Percentiles rank a stretch among this genome's conserved stretches.
Conservation (phyloP, 2,888 invertebrate genomes). For the Agrilus biguttatus region DNA sequence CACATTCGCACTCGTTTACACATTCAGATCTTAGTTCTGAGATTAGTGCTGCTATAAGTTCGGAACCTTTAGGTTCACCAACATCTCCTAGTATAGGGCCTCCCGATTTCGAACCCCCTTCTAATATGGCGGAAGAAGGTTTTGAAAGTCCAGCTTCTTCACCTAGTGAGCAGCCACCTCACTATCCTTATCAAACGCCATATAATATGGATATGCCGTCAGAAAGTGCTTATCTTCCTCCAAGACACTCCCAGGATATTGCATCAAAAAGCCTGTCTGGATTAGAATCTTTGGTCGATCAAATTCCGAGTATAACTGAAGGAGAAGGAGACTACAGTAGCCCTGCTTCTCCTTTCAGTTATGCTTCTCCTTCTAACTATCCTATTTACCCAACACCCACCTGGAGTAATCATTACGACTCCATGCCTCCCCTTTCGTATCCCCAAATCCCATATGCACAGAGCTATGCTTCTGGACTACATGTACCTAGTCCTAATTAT, state of each 20-base stretch:
- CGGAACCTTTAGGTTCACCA: slow-evolving; percentile 48
- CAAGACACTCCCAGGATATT: slow-evolving; percentile 50
- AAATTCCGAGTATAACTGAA: slow-evolving; percentile 78
- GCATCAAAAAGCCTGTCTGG: slow-evolving; percentile 78
- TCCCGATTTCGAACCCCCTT: slow-evolving; percentile 62
- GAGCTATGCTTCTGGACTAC: slow-evolving; percentile 39
- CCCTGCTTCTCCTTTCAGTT: slow-evolving; percentile 28
- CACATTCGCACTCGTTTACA: slow-evolving; percentile 41
- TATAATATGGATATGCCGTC: slow-evolving; percentile 28
- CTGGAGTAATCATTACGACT: slow-evolving; percentile 30
- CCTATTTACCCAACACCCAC: slow-evolving; percentile 30
- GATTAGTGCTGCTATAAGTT: slow-evolving; percentile 64
- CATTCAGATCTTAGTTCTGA: slow-evolving; percentile 64
- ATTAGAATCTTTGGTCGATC: slow-evolving; percentile 77
- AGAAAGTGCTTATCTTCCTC: slow-evolving; percentile 30
- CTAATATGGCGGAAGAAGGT: slow-evolving; percentile 39
- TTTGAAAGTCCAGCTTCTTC: slow-evolving; percentile 34
- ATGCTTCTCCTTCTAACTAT: slow-evolving; percentile 25
- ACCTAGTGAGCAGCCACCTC: slow-evolving; percentile 25
- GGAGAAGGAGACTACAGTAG: slow-evolving; percentile 39
- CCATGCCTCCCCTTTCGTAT: slow-evolving; percentile 31
- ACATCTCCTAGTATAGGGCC: slow-evolving; percentile 51
- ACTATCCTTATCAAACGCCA: slow-evolving; percentile 26
- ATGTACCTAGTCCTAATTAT: slow-evolving; percentile 57
- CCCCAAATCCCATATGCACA: slow-evolving; percentile 26